Evolutionary conservation across 2,888 invertebrate genomes (phyloP).

Genomic region (Sympetrum striolatum): DNA sequence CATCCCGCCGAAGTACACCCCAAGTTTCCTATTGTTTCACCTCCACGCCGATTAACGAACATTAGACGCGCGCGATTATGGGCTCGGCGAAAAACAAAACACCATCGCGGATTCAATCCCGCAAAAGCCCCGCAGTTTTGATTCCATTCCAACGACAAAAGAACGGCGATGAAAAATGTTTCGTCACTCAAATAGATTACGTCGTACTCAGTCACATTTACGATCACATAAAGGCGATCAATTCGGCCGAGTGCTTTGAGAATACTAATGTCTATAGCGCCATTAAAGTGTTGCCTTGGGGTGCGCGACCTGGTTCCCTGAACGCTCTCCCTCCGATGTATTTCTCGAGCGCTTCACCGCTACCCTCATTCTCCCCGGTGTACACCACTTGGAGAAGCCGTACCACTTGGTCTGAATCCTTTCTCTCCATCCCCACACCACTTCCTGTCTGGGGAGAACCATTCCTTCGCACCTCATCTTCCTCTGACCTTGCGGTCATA

Average conservation of each 20-base stretch:
- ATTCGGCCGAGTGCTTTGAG: neutral
- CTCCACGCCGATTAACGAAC: neutral
- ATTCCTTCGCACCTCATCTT: neutral
- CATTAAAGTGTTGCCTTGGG: neutral
- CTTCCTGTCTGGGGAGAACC: neutral
- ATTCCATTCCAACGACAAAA: neutral
- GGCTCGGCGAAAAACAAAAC: neutral
- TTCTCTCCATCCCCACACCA: neutral
- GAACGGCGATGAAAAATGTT: neutral
- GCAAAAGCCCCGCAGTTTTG: neutral
- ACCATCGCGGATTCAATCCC: neutral
- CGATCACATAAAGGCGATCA: neutral
- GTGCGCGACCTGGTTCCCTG: neutral
- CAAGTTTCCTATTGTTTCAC: neutral
- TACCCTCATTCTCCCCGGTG: neutral
- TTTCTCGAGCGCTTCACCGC: neutral
- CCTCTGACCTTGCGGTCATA: neutral
- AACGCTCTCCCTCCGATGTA: neutral
- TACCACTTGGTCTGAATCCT: neutral
- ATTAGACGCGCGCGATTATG: neutral
- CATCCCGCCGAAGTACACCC: no score
- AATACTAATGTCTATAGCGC: neutral
- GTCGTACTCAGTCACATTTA: neutral
- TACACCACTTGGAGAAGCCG: neutral
- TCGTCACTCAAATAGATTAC: neutral